These are phyloP conservation scores for Eucera pruinosa DNA, from an alignment of 2,888 invertebrate genomes.

Conservation along the genomic window DNA sequence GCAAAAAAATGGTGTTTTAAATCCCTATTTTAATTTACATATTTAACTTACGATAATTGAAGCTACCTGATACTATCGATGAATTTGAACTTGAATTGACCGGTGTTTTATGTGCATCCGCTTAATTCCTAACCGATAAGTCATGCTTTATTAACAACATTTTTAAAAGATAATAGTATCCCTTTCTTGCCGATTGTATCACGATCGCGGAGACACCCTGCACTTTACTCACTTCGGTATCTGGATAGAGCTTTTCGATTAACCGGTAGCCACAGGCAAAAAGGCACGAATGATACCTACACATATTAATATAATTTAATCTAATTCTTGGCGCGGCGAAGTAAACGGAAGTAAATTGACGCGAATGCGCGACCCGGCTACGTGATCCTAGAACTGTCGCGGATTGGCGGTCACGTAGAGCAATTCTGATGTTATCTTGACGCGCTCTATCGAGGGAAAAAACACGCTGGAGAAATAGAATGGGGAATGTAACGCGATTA, in stretches of 20 bases:
- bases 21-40: too few species aligned
- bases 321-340: background rate
- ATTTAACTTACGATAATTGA: too few species aligned
- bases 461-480: background rate
- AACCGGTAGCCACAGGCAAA: background rate
- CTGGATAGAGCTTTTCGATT: background rate
- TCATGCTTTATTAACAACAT: too few species aligned
- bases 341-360: slow-evolving; percentile 39
- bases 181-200: too few species aligned
- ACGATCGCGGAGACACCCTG: too few species aligned
- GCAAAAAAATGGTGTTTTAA: too few species aligned
- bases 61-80: too few species aligned
- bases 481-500: slow-evolving; percentile 66
- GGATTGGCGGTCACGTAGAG: slow-evolving; percentile 66
- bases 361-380: slow-evolving; percentile 24
- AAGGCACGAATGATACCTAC: background rate
- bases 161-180: too few species aligned
- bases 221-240: background rate
- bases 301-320: slow-evolving; percentile 21
- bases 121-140: too few species aligned
- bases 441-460: slow-evolving; percentile 32
- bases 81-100: too few species aligned
- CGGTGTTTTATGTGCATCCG: too few species aligned
- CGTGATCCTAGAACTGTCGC: slow-evolving; percentile 57
- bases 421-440: slow-evolving; percentile 63